Conservation (phyloP, 1,140 invertebrate genomes). For the Carcinoscorpius rotundicauda region DNA sequence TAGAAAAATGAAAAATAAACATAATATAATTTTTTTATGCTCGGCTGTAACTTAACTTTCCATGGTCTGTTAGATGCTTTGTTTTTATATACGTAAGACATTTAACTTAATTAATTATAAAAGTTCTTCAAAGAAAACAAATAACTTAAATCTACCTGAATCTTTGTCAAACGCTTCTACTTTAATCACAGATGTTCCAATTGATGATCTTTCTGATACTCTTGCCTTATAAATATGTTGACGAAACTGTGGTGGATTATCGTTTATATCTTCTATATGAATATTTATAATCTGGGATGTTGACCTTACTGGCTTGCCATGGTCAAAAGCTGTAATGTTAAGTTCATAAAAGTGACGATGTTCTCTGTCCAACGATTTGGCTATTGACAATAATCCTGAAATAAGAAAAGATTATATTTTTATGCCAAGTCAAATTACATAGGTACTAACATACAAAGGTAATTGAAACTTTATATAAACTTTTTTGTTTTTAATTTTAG, state of each 20-base stretch:
- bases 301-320: conserved; percentile 61
- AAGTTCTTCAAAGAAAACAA: neutral
- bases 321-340: conserved; percentile 68
- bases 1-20: too few relatives aligned
- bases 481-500: too few relatives aligned
- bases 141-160: conserved; percentile 35
- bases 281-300: conserved; percentile 47
- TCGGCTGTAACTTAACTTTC: too few relatives aligned
- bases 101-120: too few relatives aligned
- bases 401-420: neutral
- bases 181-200: conserved; percentile 61
- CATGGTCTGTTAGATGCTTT: too few relatives aligned
- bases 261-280: conserved; percentile 55
- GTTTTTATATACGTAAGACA: too few relatives aligned
- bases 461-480: too few relatives aligned
- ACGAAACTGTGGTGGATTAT: conserved; percentile 66
- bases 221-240: conserved; percentile 57
- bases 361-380: conserved; percentile 62
- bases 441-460: too few relatives aligned
- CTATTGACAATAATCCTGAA: conserved; percentile 67
- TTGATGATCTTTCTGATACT: conserved; percentile 61
- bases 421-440: too few relatives aligned
- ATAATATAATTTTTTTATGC: too few relatives aligned
- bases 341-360: conserved; percentile 57
- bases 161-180: conserved; percentile 59